Percentiles rank a stretch among this genome's conserved stretches.
These are phyloP conservation scores for Malaclemys terrapin DNA, from an alignment of 2,113 vertebrate species.

Conservation along the genomic window DNA sequence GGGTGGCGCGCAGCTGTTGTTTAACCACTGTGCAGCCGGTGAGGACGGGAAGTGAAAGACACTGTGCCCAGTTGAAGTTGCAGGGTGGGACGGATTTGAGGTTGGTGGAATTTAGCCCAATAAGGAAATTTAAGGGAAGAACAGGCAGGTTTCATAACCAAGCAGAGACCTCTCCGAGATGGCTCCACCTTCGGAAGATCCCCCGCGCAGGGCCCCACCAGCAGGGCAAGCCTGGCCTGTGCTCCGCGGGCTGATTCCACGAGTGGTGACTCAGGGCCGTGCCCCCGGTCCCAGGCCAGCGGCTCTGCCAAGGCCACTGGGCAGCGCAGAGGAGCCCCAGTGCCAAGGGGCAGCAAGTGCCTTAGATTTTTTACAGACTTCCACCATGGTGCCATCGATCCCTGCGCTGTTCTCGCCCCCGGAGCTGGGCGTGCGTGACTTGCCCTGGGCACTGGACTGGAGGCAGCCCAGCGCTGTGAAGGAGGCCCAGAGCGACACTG, in stretches of 20 bases:
- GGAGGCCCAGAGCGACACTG: background rate
- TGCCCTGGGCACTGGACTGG: too few species aligned
- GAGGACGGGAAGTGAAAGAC: background rate
- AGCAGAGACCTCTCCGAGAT: too few species aligned
- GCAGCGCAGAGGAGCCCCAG: background rate
- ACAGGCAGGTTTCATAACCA: background rate
- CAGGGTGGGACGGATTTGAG: background rate
- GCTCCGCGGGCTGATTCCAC: fast-evolving
- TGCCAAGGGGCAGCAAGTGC: too few species aligned
- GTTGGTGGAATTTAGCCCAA: background rate
- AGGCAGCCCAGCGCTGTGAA: background rate
- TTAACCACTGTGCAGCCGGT: background rate
- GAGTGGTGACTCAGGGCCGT: background rate
- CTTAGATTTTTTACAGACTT: background rate
- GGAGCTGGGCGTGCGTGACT: too few species aligned
- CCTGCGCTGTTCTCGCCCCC: background rate
- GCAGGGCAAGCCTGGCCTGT: background rate
- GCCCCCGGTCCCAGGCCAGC: background rate
- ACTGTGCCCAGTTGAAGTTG: too few species aligned
- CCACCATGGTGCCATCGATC: background rate
- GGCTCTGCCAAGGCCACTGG: background rate
- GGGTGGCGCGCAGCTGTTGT: too few species aligned
- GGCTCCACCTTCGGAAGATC: too few species aligned
- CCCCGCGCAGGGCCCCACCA: too few species aligned
- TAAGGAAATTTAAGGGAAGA: background rate